Evolutionary conservation across 1,140 invertebrate genomes (phyloP).

Genomic region (Eriocheir sinensis): DNA sequence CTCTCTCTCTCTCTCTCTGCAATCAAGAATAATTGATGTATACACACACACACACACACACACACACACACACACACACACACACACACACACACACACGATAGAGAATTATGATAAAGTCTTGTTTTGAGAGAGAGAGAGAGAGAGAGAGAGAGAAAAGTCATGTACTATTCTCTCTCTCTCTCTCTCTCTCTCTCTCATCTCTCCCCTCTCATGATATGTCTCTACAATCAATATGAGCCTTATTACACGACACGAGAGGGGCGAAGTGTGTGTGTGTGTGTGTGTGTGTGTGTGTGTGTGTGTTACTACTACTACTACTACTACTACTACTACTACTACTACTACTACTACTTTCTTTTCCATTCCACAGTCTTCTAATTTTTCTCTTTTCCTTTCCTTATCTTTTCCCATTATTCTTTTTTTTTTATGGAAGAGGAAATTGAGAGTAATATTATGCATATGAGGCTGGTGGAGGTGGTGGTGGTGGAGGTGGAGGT

Average conservation of each 20-base stretch:
- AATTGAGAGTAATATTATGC: not conserved
- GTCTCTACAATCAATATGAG: too few species aligned
- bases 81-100: not conserved
- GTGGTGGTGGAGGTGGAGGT: not conserved
- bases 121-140: too few species aligned
- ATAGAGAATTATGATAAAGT: not conserved
- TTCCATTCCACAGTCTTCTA: not conserved
- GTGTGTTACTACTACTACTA: constrained; percentile 11
- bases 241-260: too few species aligned
- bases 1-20: too few species aligned
- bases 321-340: constrained; percentile 6
- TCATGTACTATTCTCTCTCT: not conserved
- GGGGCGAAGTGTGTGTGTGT: not conserved
- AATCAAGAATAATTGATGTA: too few species aligned
- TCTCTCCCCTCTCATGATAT: not conserved
- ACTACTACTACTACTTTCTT: constrained; percentile 7
- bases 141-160: too few species aligned
- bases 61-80: constrained; percentile 4
- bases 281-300: too few species aligned
- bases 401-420: too few species aligned
- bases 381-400: constrained; percentile 7
- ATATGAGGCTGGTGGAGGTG: not conserved
- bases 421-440: too few species aligned
- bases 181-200: constrained; percentile 42
- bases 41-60: not conserved